Evolutionary conservation across 2,888 invertebrate species (phyloP).

Genomic region (Busseola fusca): DNA sequence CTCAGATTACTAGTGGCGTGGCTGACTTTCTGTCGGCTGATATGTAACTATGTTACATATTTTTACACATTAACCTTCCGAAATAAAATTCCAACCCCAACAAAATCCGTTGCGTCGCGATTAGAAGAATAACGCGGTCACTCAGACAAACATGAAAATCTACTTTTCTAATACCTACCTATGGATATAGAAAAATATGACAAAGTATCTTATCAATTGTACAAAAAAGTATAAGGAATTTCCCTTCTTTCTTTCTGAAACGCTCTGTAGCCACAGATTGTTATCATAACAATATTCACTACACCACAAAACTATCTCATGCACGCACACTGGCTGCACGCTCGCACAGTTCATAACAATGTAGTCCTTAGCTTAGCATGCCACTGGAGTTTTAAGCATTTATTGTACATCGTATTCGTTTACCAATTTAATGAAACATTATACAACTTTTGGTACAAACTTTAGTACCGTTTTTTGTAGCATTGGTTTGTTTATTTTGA

Average conservation of each 20-base stretch:
- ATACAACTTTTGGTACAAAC: neutral
- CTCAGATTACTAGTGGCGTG: neutral
- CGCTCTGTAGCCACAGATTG: neutral
- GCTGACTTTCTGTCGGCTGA: too few relatives aligned
- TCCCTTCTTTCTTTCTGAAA: neutral
- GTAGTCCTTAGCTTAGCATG: too few relatives aligned
- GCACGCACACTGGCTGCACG: too few relatives aligned
- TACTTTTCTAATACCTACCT: too few relatives aligned
- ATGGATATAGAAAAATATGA: neutral
- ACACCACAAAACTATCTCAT: neutral
- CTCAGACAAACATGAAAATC: too few relatives aligned
- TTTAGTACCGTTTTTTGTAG: neutral
- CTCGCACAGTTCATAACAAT: too few relatives aligned
- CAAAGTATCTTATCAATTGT: neutral
- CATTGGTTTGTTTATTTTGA: constrained; percentile 17
- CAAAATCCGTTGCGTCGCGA: neutral
- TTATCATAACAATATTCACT: neutral
- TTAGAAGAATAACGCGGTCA: neutral
- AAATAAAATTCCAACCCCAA: neutral
- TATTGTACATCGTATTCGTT: neutral
- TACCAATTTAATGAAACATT: neutral
- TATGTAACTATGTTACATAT: too few relatives aligned
- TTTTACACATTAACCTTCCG: neutral
- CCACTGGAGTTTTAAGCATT: too few relatives aligned
- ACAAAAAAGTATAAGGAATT: too few relatives aligned